A percentile compares a stretch with the other conserved stretches of the same genome.
Evolutionary conservation across 2,797 vertebrate species (phyloP).

Genomic region (Choloepus didactylus): DNA sequence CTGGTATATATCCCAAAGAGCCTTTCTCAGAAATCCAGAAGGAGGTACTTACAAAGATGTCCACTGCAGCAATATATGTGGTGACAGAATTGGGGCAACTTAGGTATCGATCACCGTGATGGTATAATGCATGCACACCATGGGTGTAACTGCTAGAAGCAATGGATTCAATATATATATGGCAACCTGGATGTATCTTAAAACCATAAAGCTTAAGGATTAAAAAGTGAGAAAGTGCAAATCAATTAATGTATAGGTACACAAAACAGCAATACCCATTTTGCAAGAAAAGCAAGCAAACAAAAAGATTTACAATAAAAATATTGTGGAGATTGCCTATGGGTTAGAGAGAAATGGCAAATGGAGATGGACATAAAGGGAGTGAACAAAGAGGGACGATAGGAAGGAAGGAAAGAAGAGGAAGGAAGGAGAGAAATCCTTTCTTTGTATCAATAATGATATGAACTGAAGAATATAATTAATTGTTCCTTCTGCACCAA

Average conservation of each 20-base stretch:
- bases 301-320: not conserved
- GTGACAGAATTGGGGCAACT: not conserved
- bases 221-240: not conserved
- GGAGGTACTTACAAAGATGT: not conserved
- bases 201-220: not conserved
- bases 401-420: not conserved
- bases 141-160: not conserved
- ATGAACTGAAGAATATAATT: not conserved
- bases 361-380: not conserved
- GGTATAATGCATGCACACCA: not conserved
- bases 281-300: not conserved
- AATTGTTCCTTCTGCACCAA: not conserved
- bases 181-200: conserved; percentile 2
- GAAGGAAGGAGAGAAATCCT: not conserved
- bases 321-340: not conserved
- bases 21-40: not conserved
- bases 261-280: not conserved
- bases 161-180: not conserved
- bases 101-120: not conserved
- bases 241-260: not conserved
- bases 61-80: not conserved
- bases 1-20: not conserved
- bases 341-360: not conserved
- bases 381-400: not conserved
- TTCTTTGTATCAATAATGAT: not conserved